A percentile compares a stretch with the other conserved stretches of the same genome.
Evolutionary conservation across 2,113 vertebrate species (phyloP).

Genomic region (Varanus komodoensis): DNA sequence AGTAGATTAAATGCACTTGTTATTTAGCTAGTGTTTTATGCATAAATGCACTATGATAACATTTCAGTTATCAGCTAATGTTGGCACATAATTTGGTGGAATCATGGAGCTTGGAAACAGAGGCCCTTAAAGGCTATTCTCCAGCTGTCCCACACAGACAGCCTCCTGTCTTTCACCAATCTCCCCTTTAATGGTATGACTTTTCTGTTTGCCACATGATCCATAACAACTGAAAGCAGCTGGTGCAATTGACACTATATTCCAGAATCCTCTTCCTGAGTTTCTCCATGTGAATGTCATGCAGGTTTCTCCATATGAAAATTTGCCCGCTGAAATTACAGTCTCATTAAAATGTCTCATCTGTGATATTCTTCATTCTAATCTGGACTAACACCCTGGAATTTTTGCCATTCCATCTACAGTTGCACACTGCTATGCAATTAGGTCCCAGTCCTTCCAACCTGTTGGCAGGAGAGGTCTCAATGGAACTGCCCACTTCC

Average conservation of each 20-base stretch:
- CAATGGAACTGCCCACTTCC: background rate
- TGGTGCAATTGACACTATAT: background rate
- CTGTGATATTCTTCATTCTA: background rate
- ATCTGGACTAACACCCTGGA: background rate
- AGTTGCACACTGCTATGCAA: background rate
- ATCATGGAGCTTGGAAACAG: background rate
- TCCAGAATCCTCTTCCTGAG: background rate
- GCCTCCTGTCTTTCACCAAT: background rate
- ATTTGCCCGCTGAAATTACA: background rate
- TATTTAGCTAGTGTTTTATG: constrained; percentile 34
- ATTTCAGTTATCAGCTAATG: constrained; percentile 10
- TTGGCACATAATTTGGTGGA: background rate
- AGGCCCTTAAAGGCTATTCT: background rate
- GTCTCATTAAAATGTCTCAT: background rate
- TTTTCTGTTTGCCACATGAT: background rate
- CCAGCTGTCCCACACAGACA: background rate
- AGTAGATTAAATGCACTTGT: constrained; percentile 55
- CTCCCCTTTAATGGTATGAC: background rate
- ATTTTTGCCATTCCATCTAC: background rate
- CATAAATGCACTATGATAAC: constrained; percentile 20
- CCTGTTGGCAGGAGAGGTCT: background rate
- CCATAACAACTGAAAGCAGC: background rate
- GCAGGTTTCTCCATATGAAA: background rate
- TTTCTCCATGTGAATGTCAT: background rate
- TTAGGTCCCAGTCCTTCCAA: background rate